Evolutionary conservation across 2,888 invertebrate genomes (phyloP), one percentile per base, ranked within the genome.

Genomic region (Exocentrus adspersus): DNA sequence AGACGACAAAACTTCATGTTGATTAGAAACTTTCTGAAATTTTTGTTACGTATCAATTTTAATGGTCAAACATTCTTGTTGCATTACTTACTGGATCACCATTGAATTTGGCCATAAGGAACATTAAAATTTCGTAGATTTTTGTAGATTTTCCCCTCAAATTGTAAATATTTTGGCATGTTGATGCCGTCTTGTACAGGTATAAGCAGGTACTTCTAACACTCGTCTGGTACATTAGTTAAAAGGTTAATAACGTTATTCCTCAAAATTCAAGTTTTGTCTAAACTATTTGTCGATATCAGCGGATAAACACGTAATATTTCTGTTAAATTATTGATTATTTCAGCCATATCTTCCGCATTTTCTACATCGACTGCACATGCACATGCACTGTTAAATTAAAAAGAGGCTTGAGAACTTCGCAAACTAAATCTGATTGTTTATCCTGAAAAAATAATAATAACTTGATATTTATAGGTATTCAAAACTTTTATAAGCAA

Each of bases 241-340:
- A 97, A 83, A 72, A 97, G 84, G 84, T 97, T 94, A 6, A 93
- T 88, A 65, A 93, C 88, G 82, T 97, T 91, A 74, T 91, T 93
- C 71, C 89, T 86, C 28, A 95, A 82, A 66, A 90, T 90, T 77
- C 89, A 86, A 54, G 87, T 83, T 76, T 89, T 91, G 1, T 87
- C 88, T 20, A 86, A 83, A 60, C 83, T 85, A 20, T 84, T 81
- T 1, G 87, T 84, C 51, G 86, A 84, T 65, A 86, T 86, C 64
- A 91, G 81, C 2, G 97, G 82, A 57, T 95, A 83, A 64, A 89
- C 87, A 37, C 91, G 87, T 45, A 95, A 84, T 60, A 92, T 87
- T 6, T 88, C 86, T 65, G 92, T 90, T 60, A 97, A 81, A 68
- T 90, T 87, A 74, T n/a, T n/a, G n/a, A 90, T 84, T 77, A 88